A percentile compares a stretch with the other conserved stretches of the same genome.
phyloP scores from a whole-genome alignment of 1,140 invertebrate species.

The Meloidogyne chitwoodi region DNA sequence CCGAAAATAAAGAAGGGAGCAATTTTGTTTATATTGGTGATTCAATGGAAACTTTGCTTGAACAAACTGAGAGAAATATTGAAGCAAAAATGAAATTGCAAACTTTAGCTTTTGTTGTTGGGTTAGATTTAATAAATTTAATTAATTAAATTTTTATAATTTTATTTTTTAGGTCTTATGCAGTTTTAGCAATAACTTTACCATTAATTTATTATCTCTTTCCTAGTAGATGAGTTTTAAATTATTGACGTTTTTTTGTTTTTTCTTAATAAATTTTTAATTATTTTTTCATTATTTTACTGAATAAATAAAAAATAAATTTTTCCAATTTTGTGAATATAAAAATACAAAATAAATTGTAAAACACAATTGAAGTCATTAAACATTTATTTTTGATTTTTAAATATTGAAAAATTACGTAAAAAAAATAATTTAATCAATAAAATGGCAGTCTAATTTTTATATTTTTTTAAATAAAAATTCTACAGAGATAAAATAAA shows the following conservation, averaged over 20 bases:
- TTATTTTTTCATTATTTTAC: no score
- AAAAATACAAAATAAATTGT: no score
- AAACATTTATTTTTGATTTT: no score
- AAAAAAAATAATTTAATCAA: no score
- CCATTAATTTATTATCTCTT: conserved; percentile 15
- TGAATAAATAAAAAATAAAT: no score
- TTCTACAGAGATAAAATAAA: no score
- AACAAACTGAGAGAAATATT: conserved; percentile 45
- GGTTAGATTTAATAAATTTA: not conserved
- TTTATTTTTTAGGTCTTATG: conserved; percentile 9
- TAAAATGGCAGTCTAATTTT: no score
- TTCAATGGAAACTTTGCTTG: conserved; percentile 44
- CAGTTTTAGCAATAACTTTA: not conserved
- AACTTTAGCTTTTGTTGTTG: conserved; percentile 39
- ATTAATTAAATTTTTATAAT: not conserved
- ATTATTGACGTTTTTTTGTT: not conserved
- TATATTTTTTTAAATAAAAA: no score
- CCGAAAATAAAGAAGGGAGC: conserved; percentile 3
- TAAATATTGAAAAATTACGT: no score
- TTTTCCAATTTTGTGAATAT: no score
- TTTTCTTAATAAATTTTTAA: no score
- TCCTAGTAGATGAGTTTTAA: not conserved
- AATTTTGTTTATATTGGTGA: conserved; percentile 45
- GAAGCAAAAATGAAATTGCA: conserved; percentile 51
- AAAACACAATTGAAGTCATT: no score